Conservation (phyloP, 23 tunicate species). For the Phallusia fumigata region DNA sequence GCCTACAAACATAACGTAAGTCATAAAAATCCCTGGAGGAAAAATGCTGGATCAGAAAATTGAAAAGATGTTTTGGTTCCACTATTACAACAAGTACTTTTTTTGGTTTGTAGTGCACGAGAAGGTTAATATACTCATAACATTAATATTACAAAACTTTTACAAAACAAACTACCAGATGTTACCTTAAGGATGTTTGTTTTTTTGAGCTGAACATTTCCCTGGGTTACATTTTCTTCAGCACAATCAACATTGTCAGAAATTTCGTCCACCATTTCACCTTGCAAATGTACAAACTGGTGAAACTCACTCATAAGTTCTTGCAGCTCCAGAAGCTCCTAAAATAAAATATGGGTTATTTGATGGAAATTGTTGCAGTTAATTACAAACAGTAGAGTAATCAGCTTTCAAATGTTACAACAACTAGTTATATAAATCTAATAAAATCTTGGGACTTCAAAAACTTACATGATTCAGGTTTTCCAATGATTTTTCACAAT, state of each 20-base stretch:
- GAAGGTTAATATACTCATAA: too few species aligned
- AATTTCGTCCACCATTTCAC: constrained; percentile 52
- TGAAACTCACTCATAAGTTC: constrained; percentile 42
- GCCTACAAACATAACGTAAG: constrained; percentile 48
- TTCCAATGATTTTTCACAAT: background rate
- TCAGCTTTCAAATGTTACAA: too few species aligned
- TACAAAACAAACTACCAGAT: background rate
- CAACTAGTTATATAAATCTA: too few species aligned
- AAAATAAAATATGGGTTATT: background rate
- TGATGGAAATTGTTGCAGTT: too few species aligned
- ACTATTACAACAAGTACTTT: too few species aligned
- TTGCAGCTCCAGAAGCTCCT: constrained; percentile 46
- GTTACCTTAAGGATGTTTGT: constrained; percentile 40
- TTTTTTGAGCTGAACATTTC: constrained; percentile 48
- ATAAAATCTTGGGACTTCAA: too few species aligned
- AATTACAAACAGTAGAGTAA: background rate
- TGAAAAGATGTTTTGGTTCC: too few species aligned
- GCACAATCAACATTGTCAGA: constrained; percentile 57
- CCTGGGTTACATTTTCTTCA: constrained; percentile 38
- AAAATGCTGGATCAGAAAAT: too few species aligned
- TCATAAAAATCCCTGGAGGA: background rate
- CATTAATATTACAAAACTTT: too few species aligned
- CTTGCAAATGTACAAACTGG: constrained; percentile 50
- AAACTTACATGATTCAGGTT: constrained; percentile 5
- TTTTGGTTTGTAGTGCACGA: too few species aligned